Base-by-base conservation (phyloP, 2,888 invertebrate species). In the Ceraclea dissimilis region DNA sequence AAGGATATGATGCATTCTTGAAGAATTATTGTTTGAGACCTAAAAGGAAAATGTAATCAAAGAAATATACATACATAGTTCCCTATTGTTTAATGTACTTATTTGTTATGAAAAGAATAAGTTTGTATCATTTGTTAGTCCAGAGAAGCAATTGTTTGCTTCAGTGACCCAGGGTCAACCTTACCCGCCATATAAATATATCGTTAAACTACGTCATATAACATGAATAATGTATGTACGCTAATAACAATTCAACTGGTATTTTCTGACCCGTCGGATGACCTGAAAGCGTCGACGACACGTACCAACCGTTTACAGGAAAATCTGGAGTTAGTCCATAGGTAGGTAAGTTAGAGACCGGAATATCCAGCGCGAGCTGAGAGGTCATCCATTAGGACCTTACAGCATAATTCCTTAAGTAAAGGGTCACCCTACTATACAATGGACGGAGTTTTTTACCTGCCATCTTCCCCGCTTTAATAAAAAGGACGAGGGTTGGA, bases 181-280 rank as follows among this genome's bases (percentile, higher is more conserved):
- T 21, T 16, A 17, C 13, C 54, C 49, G 13, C 11, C 18, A 17
- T 46, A 49, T 54, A 26, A 47, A 53, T 33, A 48, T 53, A 47
- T 53, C 47, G 53, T 53, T 6, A 49, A 54, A 50, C 33, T 46
- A 39, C 54, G 26, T 26, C 31, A 44, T 19, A 18, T 22, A 19
- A 16, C 21, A 50, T 55, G 50, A 55, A 55, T 55, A 50, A 55
- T 55, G 43, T 50, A 55, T 55, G 33, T 55, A 55, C 50, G 50
- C 46, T 49, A 54, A 54, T 16, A 44, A 52, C 48, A 52, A 52
- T 31, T 56, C 56, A 43, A 56, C 56, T 52, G 56, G 56, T 43
- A 49, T 56, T 56, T 34, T 52, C 49, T 49, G 56, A 56, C 56
- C 51, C 17, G 33, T 47, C 47, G 33, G 50, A 34, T 51, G 47